Percentiles rank a stretch among this genome's conserved stretches.
phyloP scores from a whole-genome alignment of 2,797 vertebrate species.

The Muraenolepis orangiensis region DNA sequence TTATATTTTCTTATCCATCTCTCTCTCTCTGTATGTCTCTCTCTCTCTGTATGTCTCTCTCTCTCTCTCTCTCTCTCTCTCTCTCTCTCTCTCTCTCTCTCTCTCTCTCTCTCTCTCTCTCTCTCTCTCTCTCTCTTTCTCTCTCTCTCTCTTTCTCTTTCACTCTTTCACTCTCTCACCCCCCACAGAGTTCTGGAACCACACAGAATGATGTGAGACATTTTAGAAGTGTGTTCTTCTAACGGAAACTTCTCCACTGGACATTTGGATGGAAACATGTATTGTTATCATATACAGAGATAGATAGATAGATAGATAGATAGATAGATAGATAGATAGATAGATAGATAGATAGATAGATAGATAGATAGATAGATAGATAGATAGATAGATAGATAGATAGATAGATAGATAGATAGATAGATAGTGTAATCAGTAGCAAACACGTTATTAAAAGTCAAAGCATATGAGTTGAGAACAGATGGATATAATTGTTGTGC shows the following conservation, averaged over 20 bases:
- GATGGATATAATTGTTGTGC: too few species aligned
- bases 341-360: too few species aligned
- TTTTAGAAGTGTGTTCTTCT: neutral
- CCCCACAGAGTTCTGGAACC: too few species aligned
- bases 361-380: neutral
- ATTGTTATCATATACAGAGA: too few species aligned
- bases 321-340: too few species aligned
- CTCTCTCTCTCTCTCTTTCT: constrained; percentile 5
- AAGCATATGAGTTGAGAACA: too few species aligned
- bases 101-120: neutral
- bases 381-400: too few species aligned
- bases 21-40: constrained; percentile 47
- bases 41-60: constrained; percentile 10
- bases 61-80: neutral
- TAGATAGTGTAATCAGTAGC: too few species aligned
- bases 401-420: too few species aligned
- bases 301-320: neutral
- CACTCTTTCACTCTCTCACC: neutral
- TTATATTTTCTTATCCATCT: constrained; percentile 24
- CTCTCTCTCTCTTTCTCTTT: neutral
- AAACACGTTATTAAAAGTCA: too few species aligned
- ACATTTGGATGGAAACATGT: too few species aligned
- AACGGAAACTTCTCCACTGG: neutral
- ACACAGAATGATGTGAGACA: too few species aligned
- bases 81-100: neutral